These are phyloP conservation scores for Pristionchus exspectatus DNA, from an alignment of 2,888 invertebrate species.

Conservation along the genomic window DNA sequence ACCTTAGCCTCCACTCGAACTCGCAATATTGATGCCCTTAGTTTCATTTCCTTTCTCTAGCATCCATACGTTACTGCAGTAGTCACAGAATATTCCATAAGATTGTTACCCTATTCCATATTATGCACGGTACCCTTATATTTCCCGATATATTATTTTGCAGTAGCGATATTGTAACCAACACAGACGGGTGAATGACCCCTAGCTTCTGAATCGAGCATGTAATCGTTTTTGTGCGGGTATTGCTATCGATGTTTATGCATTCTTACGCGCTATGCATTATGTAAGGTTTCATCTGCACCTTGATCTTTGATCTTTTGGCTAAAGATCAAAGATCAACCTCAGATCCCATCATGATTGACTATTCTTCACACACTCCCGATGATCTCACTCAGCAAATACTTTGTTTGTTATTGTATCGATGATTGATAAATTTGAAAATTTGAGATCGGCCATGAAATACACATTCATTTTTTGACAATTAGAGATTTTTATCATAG, in stretches of 20 bases:
- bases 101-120: neutral
- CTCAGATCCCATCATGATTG: neutral
- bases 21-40: neutral
- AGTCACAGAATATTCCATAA: neutral
- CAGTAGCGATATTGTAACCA: neutral
- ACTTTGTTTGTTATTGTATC: neutral
- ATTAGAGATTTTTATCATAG: neutral
- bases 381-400: conserved; percentile 26
- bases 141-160: neutral
- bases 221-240: conserved; percentile 10
- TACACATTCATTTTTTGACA: no score
- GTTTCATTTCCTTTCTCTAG: neutral
- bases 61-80: neutral
- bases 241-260: neutral
- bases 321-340: no score
- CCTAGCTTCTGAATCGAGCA: conserved; percentile 19
- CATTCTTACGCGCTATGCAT: conserved; percentile 5
- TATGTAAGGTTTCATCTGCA: no score
- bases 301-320: no score
- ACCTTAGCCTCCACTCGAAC: neutral
- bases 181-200: neutral
- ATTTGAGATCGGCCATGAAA: no score
- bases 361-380: neutral
- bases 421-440: neutral
- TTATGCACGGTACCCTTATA: neutral